These are phyloP conservation scores for Melanerpes aurifrons DNA, from an alignment of 2,113 vertebrate genomes.

Conservation along the genomic window DNA sequence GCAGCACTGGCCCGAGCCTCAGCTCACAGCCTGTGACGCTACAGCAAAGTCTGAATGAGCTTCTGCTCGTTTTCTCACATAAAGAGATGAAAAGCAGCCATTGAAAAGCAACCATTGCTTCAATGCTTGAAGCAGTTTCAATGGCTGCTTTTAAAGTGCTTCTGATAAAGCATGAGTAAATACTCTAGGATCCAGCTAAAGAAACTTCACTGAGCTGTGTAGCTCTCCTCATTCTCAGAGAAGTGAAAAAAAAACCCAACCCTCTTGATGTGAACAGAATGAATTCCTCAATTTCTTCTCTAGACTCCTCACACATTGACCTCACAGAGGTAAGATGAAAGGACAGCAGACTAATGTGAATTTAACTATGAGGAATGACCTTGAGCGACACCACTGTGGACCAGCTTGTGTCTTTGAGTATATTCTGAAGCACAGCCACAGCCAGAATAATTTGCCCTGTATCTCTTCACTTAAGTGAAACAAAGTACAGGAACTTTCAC, in stretches of 20 bases:
- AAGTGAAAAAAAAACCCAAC: not conserved
- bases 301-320: not conserved
- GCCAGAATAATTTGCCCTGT: not conserved
- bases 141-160: not conserved
- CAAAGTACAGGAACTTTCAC: not conserved
- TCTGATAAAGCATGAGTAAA: not conserved
- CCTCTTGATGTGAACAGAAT: accelerated
- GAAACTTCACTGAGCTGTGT: not conserved
- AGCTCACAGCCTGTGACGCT: not conserved
- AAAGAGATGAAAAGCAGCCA: not conserved
- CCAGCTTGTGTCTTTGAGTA: not conserved
- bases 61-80: not conserved
- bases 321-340: not conserved
- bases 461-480: not conserved
- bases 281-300: not conserved
- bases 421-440: not conserved
- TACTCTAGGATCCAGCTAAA: not conserved
- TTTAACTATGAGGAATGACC: not conserved
- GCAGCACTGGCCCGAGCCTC: not conserved
- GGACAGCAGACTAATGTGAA: not conserved
- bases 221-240: not conserved
- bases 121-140: not conserved
- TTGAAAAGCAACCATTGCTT: not conserved
- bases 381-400: not conserved
- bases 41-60: not conserved